Evolutionary conservation across 2,797 vertebrate species (phyloP).

Genomic region (Erithacus rubecula): DNA sequence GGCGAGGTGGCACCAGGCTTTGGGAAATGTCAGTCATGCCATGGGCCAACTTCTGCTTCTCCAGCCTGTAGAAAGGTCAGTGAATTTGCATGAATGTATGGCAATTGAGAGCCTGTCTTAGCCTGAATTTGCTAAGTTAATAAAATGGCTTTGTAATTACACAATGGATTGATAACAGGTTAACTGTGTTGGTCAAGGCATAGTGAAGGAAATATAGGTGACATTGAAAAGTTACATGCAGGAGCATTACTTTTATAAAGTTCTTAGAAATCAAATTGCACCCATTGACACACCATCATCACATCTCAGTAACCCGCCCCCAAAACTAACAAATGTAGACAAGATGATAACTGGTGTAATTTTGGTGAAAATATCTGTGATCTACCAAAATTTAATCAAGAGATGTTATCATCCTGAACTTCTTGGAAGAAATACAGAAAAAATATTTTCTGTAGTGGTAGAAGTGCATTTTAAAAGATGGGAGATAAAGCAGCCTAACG

Average conservation of each 20-base stretch:
- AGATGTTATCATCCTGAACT: not conserved
- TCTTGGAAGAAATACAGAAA: not conserved
- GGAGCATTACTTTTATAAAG: not conserved
- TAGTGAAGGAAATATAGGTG: not conserved
- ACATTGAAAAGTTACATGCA: not conserved
- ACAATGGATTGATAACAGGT: not conserved
- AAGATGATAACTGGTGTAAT: conserved; percentile 44
- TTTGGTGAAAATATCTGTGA: conserved; percentile 19
- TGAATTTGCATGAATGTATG: not conserved
- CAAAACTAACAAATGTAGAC: conserved; percentile 53
- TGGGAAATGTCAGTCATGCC: not conserved
- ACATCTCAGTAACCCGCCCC: not conserved
- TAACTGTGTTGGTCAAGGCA: not conserved
- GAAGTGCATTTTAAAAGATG: not conserved
- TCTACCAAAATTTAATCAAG: conserved; percentile 18
- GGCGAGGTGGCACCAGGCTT: not conserved
- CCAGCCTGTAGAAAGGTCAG: not conserved
- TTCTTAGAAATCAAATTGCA: not conserved
- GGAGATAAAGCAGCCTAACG: not conserved
- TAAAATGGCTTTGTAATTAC: not conserved
- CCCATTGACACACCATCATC: not conserved
- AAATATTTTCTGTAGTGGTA: not conserved
- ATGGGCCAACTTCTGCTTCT: not conserved
- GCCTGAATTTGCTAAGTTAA: not conserved
- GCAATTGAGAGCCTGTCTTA: not conserved